Percentiles rank a stretch among this genome's conserved stretches.
These are phyloP conservation scores for Crotalus horridus DNA, from an alignment of 2,113 vertebrate genomes.

Conservation along the genomic window DNA sequence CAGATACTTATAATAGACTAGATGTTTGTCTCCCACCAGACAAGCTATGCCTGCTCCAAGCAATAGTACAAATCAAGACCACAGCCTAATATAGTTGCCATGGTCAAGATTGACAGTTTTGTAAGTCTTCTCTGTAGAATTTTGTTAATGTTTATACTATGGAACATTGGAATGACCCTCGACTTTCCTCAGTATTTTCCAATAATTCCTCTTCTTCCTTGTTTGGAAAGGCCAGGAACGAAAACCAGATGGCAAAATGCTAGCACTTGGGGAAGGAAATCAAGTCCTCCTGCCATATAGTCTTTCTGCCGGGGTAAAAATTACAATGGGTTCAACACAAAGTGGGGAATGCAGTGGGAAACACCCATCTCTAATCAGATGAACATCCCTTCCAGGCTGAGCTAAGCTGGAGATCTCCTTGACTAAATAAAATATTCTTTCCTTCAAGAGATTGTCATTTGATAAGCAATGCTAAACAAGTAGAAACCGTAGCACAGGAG, in stretches of 20 bases:
- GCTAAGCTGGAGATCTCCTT: too few relatives aligned
- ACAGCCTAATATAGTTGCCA: neutral
- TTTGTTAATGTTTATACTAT: neutral
- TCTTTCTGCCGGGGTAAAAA: too few relatives aligned
- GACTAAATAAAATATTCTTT: too few relatives aligned
- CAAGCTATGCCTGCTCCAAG: neutral
- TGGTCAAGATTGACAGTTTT: neutral
- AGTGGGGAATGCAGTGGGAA: too few relatives aligned
- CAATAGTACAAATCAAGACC: neutral
- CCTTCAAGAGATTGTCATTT: too few relatives aligned
- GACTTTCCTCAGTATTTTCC: neutral
- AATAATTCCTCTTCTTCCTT: neutral
- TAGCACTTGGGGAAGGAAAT: neutral
- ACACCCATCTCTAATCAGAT: too few relatives aligned
- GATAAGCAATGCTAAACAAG: too few relatives aligned
- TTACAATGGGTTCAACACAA: too few relatives aligned
- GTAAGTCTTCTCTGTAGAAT: neutral
- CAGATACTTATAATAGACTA: neutral
- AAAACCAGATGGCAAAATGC: neutral
- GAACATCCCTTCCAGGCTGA: too few relatives aligned
- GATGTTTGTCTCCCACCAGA: neutral
- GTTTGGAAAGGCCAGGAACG: neutral
- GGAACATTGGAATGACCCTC: neutral
- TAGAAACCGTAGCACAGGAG: too few relatives aligned
- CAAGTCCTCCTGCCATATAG: too few relatives aligned